These are phyloP conservation scores for Heliconius ismenius DNA, from an alignment of 2,888 invertebrate species.

Conservation along the genomic window DNA sequence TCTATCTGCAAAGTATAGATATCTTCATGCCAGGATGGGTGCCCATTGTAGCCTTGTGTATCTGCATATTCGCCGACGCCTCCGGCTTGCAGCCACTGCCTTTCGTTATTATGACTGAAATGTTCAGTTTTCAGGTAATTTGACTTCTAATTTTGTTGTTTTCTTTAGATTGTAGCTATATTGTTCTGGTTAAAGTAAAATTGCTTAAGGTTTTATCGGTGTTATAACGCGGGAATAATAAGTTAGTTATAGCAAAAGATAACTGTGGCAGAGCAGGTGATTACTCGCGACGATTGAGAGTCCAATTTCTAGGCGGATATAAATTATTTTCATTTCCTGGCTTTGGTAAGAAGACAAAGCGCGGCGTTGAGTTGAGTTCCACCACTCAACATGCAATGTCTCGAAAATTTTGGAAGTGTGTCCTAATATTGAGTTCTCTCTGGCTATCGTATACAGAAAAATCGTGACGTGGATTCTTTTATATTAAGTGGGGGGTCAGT, in stretches of 20 bases:
- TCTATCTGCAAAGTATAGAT: constrained; percentile 63
- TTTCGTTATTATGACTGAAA: constrained; percentile 76
- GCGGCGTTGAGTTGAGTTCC: neutral
- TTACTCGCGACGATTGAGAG: neutral
- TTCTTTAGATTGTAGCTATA: neutral
- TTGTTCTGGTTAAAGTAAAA: no score
- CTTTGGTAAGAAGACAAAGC: neutral
- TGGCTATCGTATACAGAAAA: no score
- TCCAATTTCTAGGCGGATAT: neutral
- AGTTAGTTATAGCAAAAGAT: no score
- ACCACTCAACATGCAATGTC: neutral
- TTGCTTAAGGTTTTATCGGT: no score
- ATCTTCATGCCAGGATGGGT: constrained; percentile 70
- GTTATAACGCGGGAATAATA: no score
- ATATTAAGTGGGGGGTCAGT: no score
- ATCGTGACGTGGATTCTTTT: no score
- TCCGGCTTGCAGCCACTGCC: constrained; percentile 73
- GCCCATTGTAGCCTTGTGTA: constrained; percentile 68
- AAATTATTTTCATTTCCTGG: neutral
- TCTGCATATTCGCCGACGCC: constrained; percentile 71
- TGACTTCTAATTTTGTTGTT: neutral
- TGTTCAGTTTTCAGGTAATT: constrained; percentile 75
- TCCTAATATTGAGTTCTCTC: neutral
- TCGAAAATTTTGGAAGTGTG: neutral
- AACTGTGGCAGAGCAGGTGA: no score